Percentiles rank a stretch among this genome's conserved stretches.
Conservation (phyloP, 37 sponge, comb jelly and placozoan species). For the Diacarnus erythraeanus region DNA sequence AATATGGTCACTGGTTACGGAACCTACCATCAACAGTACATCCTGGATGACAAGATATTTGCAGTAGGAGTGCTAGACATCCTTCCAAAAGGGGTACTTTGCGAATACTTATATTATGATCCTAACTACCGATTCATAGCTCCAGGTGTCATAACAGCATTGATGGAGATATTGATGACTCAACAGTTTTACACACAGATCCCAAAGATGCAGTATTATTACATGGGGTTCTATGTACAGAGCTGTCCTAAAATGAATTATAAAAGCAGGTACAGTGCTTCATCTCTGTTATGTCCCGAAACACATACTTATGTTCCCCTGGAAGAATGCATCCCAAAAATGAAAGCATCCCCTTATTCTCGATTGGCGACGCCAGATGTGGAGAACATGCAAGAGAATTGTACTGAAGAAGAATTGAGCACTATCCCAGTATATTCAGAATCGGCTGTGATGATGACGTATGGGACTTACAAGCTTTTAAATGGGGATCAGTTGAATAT, state of each 20-base stretch:
- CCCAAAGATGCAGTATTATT: slow-evolving; percentile 74
- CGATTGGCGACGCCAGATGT: slow-evolving; percentile 36
- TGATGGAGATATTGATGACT: slow-evolving; percentile 49
- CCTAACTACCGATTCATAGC: slow-evolving; percentile 60
- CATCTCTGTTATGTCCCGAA: slow-evolving; percentile 72
- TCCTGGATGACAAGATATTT: slow-evolving; percentile 61
- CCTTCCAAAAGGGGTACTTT: slow-evolving; percentile 63
- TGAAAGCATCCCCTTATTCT: slow-evolving; percentile 61
- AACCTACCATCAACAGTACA: slow-evolving; percentile 73
- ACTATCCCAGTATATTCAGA: neutral
- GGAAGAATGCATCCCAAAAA: slow-evolving; percentile 33
- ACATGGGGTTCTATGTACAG: slow-evolving; percentile 92
- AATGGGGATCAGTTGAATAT: neutral
- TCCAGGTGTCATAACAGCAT: slow-evolving; percentile 64
- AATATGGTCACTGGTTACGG: slow-evolving; percentile 41
- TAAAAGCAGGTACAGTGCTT: slow-evolving; percentile 66
- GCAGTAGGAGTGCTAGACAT: slow-evolving; percentile 75
- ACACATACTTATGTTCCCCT: slow-evolving; percentile 65
- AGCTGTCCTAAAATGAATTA: slow-evolving; percentile 85
- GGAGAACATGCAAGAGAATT: neutral
- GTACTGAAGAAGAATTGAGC: slow-evolving; percentile 17
- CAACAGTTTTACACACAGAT: slow-evolving; percentile 23
- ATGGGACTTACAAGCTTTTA: neutral
- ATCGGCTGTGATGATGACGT: slow-evolving; percentile 2
- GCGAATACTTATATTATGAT: slow-evolving; percentile 78